Percentiles rank a stretch among this genome's conserved stretches.
phyloP scores from a whole-genome alignment of 2,797 vertebrate genomes.

The Fistularia tabacaria region DNA sequence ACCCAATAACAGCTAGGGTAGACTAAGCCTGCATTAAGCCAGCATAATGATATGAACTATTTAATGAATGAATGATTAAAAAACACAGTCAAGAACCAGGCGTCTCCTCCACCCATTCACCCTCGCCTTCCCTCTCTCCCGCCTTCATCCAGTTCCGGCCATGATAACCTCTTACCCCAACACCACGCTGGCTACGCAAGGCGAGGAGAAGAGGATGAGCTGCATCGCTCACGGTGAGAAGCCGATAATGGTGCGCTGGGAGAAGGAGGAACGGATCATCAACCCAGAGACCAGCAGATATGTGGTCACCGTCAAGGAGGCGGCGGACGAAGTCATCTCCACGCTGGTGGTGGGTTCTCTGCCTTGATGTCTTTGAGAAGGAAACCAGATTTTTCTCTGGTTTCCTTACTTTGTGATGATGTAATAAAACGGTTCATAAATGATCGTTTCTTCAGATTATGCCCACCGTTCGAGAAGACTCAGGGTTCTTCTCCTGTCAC shows the following conservation, averaged over 20 bases:
- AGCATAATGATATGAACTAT: too few relatives aligned
- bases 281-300: constrained; percentile 98
- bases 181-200: constrained; percentile 94
- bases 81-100: not conserved
- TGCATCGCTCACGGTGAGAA: constrained; percentile 96
- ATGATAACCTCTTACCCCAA: constrained; percentile 99
- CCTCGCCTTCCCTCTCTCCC: not conserved
- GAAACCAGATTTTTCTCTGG: not conserved
- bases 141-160: constrained; percentile 82
- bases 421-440: too few relatives aligned
- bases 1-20: too few relatives aligned
- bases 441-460: constrained; percentile 79
- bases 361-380: not conserved
- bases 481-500: constrained; percentile 98
- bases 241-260: constrained; percentile 99
- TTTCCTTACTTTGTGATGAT: too few relatives aligned
- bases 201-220: constrained; percentile 96
- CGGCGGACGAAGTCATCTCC: constrained; percentile 92
- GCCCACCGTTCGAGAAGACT: constrained; percentile 96
- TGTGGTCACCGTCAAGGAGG: constrained; percentile 92
- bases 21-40: too few relatives aligned
- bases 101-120: not conserved
- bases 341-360: constrained; percentile 84
- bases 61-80: not conserved
- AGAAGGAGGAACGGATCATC: constrained; percentile 97